Evolutionary conservation across 2,113 vertebrate species (phyloP), one percentile per base, ranked within the genome.

Genomic region (Centropus bengalensis): DNA sequence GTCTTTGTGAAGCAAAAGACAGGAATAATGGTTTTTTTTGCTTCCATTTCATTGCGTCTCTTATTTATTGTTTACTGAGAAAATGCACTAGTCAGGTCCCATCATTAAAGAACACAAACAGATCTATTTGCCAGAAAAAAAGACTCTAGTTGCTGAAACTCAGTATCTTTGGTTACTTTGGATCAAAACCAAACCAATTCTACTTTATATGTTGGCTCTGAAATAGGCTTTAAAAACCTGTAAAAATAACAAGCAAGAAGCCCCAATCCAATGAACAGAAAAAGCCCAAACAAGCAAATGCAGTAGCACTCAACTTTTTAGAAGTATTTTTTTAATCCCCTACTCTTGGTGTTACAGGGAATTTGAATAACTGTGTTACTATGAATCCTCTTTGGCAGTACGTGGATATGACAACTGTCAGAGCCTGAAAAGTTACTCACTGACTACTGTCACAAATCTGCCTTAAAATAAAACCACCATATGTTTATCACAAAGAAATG

Each of bases 331-430:
- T 70, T 66, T 67, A 67, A 79, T 62, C 36, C 78, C 73, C 14
- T 14, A 22, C 21, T 54, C 23, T 56, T 56, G 49, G 16, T 49
- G 49, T 78, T 52, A 4, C 7, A 60, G 26, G 33, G 52, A 94
- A 62, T 91, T 60, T 76, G 66, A 87, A 66, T 89, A 47, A 26
- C 80, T 3, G 0, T 64, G 82, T 88, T 93, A 94, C 86, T 74
- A 60, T 75, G 73, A 62, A 82, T 67, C 66, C 22, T 82, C 62
- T 82, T 76, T 91, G 91, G 81, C 86, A 87, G 74, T 64, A 68
- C 83, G 54, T 17, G 86, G 84, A 94, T 87, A 85, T 84, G 92
- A 92, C 86, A 92, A 95, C 91, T 91, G 93, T 89, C 89, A 96
- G 75, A 94, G 78, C 74, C 82, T 93, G 78, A 70, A 86, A 94